phyloP scores from a whole-genome alignment of 2,797 vertebrate species.

The Amniataba percoides region DNA sequence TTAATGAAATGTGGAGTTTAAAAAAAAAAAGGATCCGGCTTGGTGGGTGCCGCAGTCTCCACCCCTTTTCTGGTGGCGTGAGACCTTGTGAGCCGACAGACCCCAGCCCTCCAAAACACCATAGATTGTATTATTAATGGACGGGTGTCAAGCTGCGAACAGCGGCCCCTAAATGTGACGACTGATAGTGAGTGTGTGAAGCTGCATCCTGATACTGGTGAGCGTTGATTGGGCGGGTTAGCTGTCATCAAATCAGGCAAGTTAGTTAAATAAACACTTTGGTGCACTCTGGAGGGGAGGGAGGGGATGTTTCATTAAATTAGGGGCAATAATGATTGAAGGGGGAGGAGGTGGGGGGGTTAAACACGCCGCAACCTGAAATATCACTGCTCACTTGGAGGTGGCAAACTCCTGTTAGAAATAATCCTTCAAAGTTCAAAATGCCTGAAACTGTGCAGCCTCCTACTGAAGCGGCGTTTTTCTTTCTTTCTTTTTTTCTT shows the following conservation, averaged over 20 bases:
- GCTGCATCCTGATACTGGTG: slow-evolving; percentile 33
- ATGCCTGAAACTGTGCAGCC: slow-evolving; percentile 31
- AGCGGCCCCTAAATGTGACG: slow-evolving; percentile 54
- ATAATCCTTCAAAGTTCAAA: slow-evolving; percentile 37
- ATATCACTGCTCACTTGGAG: not conserved
- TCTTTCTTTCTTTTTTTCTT: no score
- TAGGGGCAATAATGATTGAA: not conserved
- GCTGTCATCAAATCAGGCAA: slow-evolving; percentile 41
- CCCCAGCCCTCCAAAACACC: slow-evolving; percentile 52
- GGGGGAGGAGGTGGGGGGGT: not conserved
- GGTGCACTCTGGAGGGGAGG: not conserved
- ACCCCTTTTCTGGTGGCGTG: slow-evolving; percentile 77
- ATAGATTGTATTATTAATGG: slow-evolving; percentile 57
- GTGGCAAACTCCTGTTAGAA: slow-evolving; percentile 5
- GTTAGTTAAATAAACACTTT: slow-evolving; percentile 57
- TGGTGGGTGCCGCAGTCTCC: slow-evolving; percentile 53
- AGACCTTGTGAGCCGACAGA: slow-evolving; percentile 66
- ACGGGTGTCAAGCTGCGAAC: slow-evolving; percentile 69
- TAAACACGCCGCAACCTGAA: not conserved
- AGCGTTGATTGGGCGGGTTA: slow-evolving; percentile 39
- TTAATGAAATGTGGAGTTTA: slow-evolving; percentile 41
- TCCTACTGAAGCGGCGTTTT: slow-evolving; percentile 20
- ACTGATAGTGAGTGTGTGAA: slow-evolving; percentile 37
- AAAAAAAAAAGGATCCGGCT: not conserved
- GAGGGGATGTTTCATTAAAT: not conserved